A percentile compares a stretch with the other conserved stretches of the same genome.
phyloP scores from a whole-genome alignment of 2,113 vertebrate species.

The Otocyon megalotis region DNA sequence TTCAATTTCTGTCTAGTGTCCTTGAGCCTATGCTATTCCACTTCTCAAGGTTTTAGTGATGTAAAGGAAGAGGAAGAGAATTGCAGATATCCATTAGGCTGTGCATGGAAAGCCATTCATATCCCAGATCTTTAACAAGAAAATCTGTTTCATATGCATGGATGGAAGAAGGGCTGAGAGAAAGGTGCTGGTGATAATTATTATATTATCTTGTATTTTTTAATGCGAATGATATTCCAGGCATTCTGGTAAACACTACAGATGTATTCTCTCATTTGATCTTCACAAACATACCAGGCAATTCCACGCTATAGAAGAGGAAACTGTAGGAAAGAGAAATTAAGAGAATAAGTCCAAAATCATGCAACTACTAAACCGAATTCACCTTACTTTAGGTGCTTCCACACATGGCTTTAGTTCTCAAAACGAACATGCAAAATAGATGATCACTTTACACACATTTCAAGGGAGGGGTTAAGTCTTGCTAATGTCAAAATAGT shows the following conservation, averaged over 20 bases:
- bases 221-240: neutral
- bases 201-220: neutral
- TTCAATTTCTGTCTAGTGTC: neutral
- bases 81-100: neutral
- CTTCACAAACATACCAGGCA: neutral
- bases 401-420: neutral
- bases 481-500: neutral
- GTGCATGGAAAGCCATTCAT: neutral
- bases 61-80: neutral
- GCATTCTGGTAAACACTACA: neutral
- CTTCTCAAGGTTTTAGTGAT: neutral
- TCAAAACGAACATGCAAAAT: neutral
- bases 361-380: neutral
- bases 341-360: neutral
- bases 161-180: neutral
- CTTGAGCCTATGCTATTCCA: neutral
- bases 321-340: neutral
- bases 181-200: neutral
- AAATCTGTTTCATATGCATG: neutral
- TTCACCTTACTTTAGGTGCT: neutral
- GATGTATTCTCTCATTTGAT: neutral
- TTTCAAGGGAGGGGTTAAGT: neutral
- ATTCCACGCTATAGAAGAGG: neutral
- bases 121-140: neutral
- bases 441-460: neutral